A percentile compares a stretch with the other conserved stretches of the same genome.
Conservation (phyloP, 2,888 invertebrate species). For the Pomacea canaliculata region DNA sequence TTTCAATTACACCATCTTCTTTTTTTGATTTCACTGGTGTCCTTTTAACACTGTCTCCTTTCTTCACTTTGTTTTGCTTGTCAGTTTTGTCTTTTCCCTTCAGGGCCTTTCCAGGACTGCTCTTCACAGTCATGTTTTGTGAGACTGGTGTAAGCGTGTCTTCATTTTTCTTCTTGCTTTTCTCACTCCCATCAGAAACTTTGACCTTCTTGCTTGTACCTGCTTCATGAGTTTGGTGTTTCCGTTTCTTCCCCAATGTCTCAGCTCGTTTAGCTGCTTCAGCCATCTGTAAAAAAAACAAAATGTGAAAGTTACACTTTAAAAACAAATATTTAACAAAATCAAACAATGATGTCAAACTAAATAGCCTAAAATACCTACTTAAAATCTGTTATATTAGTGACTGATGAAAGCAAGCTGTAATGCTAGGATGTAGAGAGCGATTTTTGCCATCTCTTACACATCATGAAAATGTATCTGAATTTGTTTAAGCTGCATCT, state of each 20-base stretch:
- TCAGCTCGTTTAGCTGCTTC: conserved; percentile 49
- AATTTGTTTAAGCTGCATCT: too few species aligned
- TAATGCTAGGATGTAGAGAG: too few species aligned
- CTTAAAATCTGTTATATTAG: too few species aligned
- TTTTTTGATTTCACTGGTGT: conserved; percentile 30
- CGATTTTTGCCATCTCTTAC: too few species aligned
- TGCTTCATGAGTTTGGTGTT: conserved; percentile 29
- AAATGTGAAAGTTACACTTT: neutral
- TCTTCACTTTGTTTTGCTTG: conserved; percentile 16
- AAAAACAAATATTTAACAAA: too few species aligned
- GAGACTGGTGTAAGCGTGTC: conserved; percentile 13
- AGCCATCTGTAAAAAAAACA: conserved; percentile 45
- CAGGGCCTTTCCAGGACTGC: neutral
- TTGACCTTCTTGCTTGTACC: conserved; percentile 45
- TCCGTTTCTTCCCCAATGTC: conserved; percentile 46
- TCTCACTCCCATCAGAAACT: conserved; percentile 41
- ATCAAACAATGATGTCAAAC: too few species aligned
- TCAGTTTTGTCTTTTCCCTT: neutral
- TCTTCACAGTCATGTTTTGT: conserved; percentile 15
- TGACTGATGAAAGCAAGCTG: too few species aligned
- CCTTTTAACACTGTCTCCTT: conserved; percentile 29
- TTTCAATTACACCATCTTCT: conserved; percentile 25
- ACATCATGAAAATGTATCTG: too few species aligned
- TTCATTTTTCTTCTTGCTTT: conserved; percentile 36
- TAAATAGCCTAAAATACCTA: too few species aligned